Conservation (phyloP, 2,888 invertebrate genomes). For the Drosophila putrida region DNA sequence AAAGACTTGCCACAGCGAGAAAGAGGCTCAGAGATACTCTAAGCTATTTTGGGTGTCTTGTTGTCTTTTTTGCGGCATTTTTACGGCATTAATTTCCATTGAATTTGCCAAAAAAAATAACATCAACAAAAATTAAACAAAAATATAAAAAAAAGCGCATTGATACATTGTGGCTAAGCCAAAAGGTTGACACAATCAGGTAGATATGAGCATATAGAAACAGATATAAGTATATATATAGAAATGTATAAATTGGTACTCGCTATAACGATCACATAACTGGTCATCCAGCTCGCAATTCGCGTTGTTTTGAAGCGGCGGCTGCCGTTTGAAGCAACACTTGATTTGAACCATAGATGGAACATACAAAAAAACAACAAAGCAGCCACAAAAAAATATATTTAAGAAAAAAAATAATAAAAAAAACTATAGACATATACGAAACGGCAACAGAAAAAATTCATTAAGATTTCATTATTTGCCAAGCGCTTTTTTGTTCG, state of each 20-base stretch:
- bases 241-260: constrained; percentile 46
- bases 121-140: constrained; percentile 8
- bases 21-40: constrained; percentile 9
- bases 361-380: constrained; percentile 7
- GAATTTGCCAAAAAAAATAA: constrained; percentile 66
- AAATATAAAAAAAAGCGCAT: constrained; percentile 35
- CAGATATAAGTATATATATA: constrained; percentile 13
- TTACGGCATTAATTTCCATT: constrained; percentile 82
- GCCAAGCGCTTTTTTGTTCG: constrained; percentile 30
- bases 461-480: constrained; percentile 76
- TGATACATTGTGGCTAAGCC: constrained; percentile 54
- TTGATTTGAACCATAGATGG: constrained; percentile 60
- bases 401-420: constrained; percentile 9
- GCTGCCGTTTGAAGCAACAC: constrained; percentile 74
- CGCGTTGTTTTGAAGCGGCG: constrained; percentile 56
- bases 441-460: constrained; percentile 44
- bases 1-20: constrained; percentile 18
- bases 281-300: constrained; percentile 13
- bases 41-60: constrained; percentile 53
- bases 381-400: constrained; percentile 4
- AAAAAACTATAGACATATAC: constrained; percentile 8
- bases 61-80: constrained; percentile 59
- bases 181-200: constrained; percentile 79
- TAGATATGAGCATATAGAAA: constrained; percentile 55
- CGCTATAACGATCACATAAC: constrained; percentile 24